Percentiles rank a stretch among this genome's conserved stretches.
These are phyloP conservation scores for Melikaiella ostensackeni DNA, from an alignment of 2,888 invertebrate genomes.

Conservation along the genomic window DNA sequence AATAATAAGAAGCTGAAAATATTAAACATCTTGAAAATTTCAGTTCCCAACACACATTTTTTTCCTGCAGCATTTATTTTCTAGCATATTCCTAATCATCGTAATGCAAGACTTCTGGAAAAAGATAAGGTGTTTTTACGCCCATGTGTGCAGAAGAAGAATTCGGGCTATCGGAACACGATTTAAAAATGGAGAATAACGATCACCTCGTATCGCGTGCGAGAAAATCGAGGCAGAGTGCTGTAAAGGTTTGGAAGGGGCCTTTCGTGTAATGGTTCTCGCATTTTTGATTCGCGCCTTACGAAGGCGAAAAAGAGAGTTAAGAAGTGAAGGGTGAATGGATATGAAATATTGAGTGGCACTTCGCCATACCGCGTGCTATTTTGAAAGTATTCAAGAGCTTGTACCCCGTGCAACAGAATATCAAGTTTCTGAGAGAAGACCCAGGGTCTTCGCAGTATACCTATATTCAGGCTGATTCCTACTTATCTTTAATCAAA, in stretches of 20 bases:
- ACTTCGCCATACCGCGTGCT: background rate
- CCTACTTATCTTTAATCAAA: background rate
- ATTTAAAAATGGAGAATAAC: background rate
- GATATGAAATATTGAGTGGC: slow-evolving; percentile 16
- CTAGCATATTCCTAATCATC: background rate
- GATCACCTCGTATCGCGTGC: background rate
- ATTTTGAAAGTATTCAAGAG: slow-evolving; percentile 20
- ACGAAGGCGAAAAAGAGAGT: slow-evolving; percentile 4
- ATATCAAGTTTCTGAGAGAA: background rate
- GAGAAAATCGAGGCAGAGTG: background rate
- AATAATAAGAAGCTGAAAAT: background rate
- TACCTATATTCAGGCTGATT: background rate
- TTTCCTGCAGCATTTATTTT: background rate
- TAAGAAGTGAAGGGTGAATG: background rate
- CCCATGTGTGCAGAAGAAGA: background rate
- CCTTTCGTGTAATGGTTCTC: slow-evolving; percentile 20
- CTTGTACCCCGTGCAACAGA: background rate
- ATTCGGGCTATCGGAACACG: background rate
- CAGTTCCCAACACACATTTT: background rate
- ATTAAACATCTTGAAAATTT: background rate
- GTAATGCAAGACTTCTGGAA: background rate
- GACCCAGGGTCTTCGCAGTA: background rate
- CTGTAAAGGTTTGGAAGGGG: background rate
- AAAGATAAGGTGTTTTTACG: background rate
- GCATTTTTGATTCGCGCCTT: slow-evolving; percentile 11